Conservation (phyloP, 2,113 vertebrate genomes). For the Platichthys stellatus region DNA sequence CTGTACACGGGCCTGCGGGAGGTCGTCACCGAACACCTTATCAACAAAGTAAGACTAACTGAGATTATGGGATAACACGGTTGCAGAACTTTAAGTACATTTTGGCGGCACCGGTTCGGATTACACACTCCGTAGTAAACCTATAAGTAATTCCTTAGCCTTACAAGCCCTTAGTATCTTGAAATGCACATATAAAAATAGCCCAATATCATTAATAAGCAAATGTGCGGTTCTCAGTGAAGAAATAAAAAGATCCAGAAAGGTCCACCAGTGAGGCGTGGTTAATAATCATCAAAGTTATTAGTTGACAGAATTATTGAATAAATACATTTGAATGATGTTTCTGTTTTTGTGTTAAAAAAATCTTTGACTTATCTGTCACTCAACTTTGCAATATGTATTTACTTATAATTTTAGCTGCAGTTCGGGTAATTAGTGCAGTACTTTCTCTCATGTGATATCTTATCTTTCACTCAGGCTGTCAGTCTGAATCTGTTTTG, state of each 20-base stretch:
- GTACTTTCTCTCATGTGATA: no score
- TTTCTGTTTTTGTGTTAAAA: background rate
- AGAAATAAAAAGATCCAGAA: background rate
- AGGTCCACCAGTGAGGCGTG: background rate
- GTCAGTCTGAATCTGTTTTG: no score
- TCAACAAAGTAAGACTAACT: conserved; percentile 91
- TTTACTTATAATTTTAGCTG: no score
- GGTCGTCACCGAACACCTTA: conserved; percentile 98
- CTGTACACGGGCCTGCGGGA: conserved; percentile 98
- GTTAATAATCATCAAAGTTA: conserved; percentile 7
- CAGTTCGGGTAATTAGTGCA: no score
- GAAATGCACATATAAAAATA: background rate
- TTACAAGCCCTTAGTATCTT: background rate
- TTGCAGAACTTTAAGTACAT: background rate
- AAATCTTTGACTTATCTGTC: no score
- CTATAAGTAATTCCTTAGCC: background rate
- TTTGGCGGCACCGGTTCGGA: background rate
- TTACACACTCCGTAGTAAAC: background rate
- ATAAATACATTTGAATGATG: background rate
- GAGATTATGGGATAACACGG: background rate
- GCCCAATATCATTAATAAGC: background rate
- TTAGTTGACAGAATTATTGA: background rate
- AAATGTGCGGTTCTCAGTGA: background rate
- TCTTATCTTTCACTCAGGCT: no score
- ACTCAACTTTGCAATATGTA: no score